Conservation (phyloP, 2,888 invertebrate species). For the Amblyteles armatorius region DNA sequence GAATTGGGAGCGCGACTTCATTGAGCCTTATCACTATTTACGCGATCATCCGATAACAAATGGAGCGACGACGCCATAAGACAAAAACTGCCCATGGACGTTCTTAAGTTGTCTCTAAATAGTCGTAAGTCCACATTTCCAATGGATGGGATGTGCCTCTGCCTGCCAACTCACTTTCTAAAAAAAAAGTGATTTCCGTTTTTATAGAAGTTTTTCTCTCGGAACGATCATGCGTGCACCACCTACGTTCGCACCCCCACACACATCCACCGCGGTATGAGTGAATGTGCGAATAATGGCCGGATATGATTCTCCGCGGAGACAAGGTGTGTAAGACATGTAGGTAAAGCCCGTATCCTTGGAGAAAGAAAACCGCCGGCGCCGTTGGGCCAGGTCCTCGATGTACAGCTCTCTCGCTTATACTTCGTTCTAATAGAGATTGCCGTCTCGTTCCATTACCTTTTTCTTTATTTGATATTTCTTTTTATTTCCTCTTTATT, state of each 20-base stretch:
- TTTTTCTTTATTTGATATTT: not conserved
- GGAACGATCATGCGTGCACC: not conserved
- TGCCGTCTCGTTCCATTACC: not conserved
- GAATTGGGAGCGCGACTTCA: not conserved
- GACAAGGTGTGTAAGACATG: not conserved
- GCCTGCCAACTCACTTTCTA: no score
- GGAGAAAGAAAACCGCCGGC: not conserved
- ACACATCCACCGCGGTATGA: no score
- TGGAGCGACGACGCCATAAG: not conserved
- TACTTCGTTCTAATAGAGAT: not conserved
- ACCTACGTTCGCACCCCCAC: not conserved
- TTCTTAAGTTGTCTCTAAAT: no score
- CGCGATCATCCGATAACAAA: not conserved
- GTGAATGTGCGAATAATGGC: no score
- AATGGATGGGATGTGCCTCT: no score
- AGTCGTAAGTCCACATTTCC: no score
- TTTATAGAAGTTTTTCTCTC: not conserved
- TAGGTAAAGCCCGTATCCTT: not conserved
- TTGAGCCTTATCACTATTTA: not conserved
- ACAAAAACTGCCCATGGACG: no score
- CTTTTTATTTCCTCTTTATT: not conserved
- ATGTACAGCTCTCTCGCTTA: conserved; percentile 1
- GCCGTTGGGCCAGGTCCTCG: not conserved
- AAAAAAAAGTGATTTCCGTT: not conserved
- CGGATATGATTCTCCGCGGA: not conserved